Conservation (phyloP, 53 echinoderm and acorn worm genomes). For the Temnopleurus reevesii region DNA sequence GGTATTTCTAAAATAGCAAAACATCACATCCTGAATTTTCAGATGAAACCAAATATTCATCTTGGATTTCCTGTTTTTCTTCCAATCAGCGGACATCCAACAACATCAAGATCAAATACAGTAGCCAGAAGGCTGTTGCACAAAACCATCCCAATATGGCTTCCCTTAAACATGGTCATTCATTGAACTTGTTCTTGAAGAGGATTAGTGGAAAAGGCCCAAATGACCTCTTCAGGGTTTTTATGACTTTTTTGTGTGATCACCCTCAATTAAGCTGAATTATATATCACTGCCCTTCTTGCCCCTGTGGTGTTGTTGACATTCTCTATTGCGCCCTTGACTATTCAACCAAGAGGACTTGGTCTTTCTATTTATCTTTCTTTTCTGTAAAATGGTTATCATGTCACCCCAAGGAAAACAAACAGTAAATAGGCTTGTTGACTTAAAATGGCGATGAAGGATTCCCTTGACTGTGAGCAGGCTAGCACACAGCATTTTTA, state of each 20-base stretch:
- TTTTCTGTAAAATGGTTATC: background rate
- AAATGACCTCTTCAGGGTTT: background rate
- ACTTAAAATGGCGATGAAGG: background rate
- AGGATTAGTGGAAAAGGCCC: too few species aligned
- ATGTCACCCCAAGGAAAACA: conserved; percentile 2
- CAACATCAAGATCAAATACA: background rate
- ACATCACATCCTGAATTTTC: background rate
- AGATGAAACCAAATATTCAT: background rate
- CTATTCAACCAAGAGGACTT: background rate
- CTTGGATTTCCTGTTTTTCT: conserved; percentile 15
- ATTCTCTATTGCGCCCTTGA: background rate
- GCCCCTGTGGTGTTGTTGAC: conserved; percentile 1
- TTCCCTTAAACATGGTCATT: too few species aligned
- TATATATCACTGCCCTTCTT: conserved; percentile 14
- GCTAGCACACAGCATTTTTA: too few species aligned
- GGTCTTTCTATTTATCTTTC: too few species aligned
- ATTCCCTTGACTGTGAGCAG: too few species aligned
- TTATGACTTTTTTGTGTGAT: background rate
- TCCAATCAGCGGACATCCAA: background rate
- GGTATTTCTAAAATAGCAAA: background rate
- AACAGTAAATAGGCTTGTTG: background rate
- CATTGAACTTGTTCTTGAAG: too few species aligned
- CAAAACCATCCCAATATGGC: too few species aligned
- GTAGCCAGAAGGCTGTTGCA: too few species aligned
- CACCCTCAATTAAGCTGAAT: conserved; percentile 13